A percentile compares a stretch with the other conserved stretches of the same genome.
Evolutionary conservation across 2,113 vertebrate genomes (phyloP).

Genomic region (Saccopteryx leptura): DNA sequence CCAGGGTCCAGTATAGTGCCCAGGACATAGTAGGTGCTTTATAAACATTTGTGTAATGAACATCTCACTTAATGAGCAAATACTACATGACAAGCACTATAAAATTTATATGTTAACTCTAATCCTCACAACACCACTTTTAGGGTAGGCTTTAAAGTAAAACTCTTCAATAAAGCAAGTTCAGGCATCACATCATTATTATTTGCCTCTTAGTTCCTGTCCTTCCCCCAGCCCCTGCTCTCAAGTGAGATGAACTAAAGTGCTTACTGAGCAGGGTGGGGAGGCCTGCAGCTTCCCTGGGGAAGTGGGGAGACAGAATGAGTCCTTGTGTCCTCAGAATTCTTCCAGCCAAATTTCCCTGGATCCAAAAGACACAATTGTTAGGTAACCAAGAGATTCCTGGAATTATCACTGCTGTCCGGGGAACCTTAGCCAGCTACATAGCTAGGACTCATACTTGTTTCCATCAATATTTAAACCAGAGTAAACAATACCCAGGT

Average conservation of each 20-base stretch:
- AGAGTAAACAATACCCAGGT: background rate
- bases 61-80: conserved; percentile 12
- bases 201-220: background rate
- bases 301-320: background rate
- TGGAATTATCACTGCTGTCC: background rate
- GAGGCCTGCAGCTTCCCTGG: background rate
- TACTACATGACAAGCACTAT: background rate
- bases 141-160: background rate
- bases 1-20: background rate
- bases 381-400: background rate
- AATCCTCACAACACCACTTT: background rate
- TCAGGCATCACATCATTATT: background rate
- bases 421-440: background rate
- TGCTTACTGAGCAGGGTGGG: background rate
- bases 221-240: background rate
- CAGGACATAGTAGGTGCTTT: background rate
- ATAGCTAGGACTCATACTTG: background rate
- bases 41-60: background rate
- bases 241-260: background rate
- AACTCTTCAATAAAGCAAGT: background rate
- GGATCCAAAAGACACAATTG: background rate
- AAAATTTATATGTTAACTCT: background rate
- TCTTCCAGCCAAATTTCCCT: background rate
- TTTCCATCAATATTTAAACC: conserved; percentile 19
- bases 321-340: background rate